Evolutionary conservation across 2,888 invertebrate species (phyloP), one percentile per base, ranked within the genome.

Genomic region (Pyrrhia umbra): DNA sequence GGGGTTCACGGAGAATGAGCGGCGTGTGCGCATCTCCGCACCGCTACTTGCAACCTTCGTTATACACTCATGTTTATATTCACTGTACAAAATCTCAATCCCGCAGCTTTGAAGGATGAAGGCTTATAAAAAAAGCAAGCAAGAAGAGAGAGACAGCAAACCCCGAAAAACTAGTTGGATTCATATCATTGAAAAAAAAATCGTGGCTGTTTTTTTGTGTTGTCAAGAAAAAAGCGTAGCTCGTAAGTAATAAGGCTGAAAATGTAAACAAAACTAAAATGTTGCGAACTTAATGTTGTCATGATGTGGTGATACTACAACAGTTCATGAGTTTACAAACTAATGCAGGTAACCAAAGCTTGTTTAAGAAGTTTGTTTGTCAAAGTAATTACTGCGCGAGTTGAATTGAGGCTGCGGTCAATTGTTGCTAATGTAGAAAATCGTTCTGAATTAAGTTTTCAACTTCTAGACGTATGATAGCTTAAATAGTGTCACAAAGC

Each of bases 1-100:
- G 1, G 92, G 92, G 70, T 92, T 92, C 75, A 94, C 89, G 63
- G 90, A 86, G 83, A 92, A 86, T 8, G 89, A 86, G 40, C 92
- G 88, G 21, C 92, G 90, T 4, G 83, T 70, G 57, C 92, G 89
- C 82, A 77, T 70, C 68, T 78, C 65, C 68, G 75, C 65, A 59
- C 83, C 85, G 75, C 83, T 85, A 79, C 80, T 84, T 79, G 83
- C 68, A 76, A 90, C 91, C 90, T 90, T 91, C 71, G 77, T 80
- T 73, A 84, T 69, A 84, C 78, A 83, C 78, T 81, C 55, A 73
- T 46, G 50, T 63, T 68, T 73, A 67, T 64, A 64, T 9, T 45
- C 61, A 61, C 63, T 61, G 55, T 46, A 58, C 40, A 66, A 16
- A 47, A 43, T 34, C 47, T 49, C 6, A 15, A 60, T 16, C 75